phyloP scores from a whole-genome alignment of 2,797 vertebrate genomes.

The Saxicola maurus region DNA sequence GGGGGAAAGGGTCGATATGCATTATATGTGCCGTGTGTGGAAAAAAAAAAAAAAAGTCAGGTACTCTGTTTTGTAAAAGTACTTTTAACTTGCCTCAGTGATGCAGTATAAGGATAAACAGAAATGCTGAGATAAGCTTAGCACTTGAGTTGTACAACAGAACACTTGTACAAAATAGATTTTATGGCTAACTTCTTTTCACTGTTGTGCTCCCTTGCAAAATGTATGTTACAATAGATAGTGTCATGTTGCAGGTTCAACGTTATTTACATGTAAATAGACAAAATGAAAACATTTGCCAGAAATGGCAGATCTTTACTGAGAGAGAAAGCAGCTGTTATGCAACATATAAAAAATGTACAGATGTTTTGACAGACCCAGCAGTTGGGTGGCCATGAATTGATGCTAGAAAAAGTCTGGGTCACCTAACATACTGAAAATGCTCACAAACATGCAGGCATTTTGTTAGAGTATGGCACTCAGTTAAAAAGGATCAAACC shows the following conservation, averaged over 20 bases:
- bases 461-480: constrained; percentile 76
- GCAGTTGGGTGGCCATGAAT: constrained; percentile 70
- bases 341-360: constrained; percentile 98
- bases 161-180: constrained; percentile 95
- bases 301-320: constrained; percentile 89
- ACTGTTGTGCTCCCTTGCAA: constrained; percentile 97
- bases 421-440: constrained; percentile 63
- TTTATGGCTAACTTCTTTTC: constrained; percentile 93
- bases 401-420: constrained; percentile 41
- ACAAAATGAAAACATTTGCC: constrained; percentile 84
- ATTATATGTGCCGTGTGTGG: constrained; percentile 94
- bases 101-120: constrained; percentile 86
- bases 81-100: constrained; percentile 96
- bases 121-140: constrained; percentile 88
- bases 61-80: constrained; percentile 93
- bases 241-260: constrained; percentile 99
- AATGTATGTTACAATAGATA: constrained; percentile 99
- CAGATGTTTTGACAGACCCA: constrained; percentile 87
- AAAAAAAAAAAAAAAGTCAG: constrained; percentile 91
- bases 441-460: constrained; percentile 65
- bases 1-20: constrained; percentile 88
- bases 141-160: constrained; percentile 93
- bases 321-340: constrained; percentile 94
- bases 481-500: constrained; percentile 70
- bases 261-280: constrained; percentile 99